phyloP scores from a whole-genome alignment of 2,797 vertebrate species.

The Crax fasciolata region DNA sequence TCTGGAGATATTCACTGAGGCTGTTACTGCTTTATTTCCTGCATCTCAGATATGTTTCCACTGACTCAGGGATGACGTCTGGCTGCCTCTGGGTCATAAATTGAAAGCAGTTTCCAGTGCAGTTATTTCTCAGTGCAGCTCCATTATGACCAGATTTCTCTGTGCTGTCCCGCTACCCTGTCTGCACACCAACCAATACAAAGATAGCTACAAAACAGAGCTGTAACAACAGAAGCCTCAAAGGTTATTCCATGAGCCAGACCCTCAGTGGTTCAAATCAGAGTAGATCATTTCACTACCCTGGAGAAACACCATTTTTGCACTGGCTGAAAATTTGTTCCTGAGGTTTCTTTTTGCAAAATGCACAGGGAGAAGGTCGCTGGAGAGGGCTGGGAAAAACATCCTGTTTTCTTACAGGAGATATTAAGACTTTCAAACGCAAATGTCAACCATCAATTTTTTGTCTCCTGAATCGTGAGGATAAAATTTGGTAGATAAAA shows the following conservation, averaged over 20 bases:
- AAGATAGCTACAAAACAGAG: constrained; percentile 12
- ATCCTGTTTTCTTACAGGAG: constrained; percentile 9
- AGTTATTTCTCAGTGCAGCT: neutral
- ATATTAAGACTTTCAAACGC: constrained; percentile 29
- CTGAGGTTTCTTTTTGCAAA: constrained; percentile 12
- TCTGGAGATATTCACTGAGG: neutral
- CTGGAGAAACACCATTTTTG: neutral
- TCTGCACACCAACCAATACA: neutral
- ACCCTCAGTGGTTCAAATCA: constrained; percentile 11
- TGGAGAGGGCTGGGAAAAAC: neutral
- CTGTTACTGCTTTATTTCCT: neutral
- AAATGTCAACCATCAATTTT: constrained; percentile 16
- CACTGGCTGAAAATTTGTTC: neutral
- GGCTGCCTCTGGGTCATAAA: neutral
- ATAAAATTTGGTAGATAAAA: constrained; percentile 25
- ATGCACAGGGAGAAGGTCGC: neutral
- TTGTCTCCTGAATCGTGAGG: constrained; percentile 18
- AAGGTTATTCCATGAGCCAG: constrained; percentile 26
- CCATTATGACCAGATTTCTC: neutral
- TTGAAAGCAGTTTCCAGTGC: constrained; percentile 18
- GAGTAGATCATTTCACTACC: neutral
- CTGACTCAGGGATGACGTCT: neutral
- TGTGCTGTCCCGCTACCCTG: neutral
- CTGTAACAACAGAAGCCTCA: constrained; percentile 39
- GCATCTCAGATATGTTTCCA: neutral